These are phyloP conservation scores for Manacus vitellinus DNA, from an alignment of 2,113 vertebrate genomes.

Conservation along the genomic window DNA sequence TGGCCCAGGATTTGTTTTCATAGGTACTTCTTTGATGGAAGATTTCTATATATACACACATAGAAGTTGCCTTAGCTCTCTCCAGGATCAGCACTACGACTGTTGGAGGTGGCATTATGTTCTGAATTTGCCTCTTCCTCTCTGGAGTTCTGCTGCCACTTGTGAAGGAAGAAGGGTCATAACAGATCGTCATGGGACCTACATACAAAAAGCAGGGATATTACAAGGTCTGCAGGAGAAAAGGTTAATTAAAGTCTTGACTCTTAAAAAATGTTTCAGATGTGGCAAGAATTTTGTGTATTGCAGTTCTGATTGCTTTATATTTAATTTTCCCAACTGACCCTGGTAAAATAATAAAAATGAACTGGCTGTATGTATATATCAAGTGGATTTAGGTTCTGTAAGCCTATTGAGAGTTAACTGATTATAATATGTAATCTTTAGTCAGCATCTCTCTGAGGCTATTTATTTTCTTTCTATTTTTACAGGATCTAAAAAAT, in stretches of 20 bases:
- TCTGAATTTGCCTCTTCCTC: neutral
- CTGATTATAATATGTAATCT: neutral
- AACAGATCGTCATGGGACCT: neutral
- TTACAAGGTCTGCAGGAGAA: neutral
- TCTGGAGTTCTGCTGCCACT: neutral
- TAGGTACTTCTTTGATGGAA: neutral
- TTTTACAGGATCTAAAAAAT: slow-evolving; percentile 35
- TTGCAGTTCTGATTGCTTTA: neutral
- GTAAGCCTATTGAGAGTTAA: neutral
- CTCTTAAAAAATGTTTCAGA: neutral
- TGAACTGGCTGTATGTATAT: neutral
- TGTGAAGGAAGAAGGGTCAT: neutral
- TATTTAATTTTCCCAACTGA: neutral
- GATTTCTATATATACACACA: neutral
- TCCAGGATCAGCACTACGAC: accelerated
- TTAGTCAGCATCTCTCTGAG: neutral
- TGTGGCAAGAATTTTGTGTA: neutral
- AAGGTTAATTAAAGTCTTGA: neutral
- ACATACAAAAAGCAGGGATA: neutral
- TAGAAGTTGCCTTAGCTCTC: neutral
- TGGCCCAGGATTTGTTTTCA: neutral
- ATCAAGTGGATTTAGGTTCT: neutral
- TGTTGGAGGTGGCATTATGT: neutral
- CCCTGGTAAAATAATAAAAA: neutral
- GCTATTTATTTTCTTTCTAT: slow-evolving; percentile 28